Percentiles rank a stretch among this genome's conserved stretches.
Evolutionary conservation across 2,797 vertebrate species (phyloP).

Genomic region (Helicolenus hilgendorfi): DNA sequence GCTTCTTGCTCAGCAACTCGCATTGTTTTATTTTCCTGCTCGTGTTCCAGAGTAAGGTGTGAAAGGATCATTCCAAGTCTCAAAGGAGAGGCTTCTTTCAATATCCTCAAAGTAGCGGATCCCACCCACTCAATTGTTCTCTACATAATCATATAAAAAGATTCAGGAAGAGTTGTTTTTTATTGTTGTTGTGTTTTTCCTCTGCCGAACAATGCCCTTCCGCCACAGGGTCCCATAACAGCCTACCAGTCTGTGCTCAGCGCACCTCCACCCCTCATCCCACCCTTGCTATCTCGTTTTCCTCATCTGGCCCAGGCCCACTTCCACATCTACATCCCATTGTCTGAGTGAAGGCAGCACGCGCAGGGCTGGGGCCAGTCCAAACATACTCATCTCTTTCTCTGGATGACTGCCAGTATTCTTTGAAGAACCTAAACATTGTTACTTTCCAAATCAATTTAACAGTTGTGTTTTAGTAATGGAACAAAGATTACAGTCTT

Average conservation of each 20-base stretch:
- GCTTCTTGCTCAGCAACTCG: conserved; percentile 84
- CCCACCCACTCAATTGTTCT: conserved; percentile 90
- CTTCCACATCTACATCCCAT: conserved; percentile 90
- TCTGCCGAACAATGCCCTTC: conserved; percentile 91
- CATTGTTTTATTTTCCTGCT: conserved; percentile 90
- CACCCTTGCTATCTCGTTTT: conserved; percentile 89
- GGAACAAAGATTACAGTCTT: conserved; percentile 40
- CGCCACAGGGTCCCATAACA: conserved; percentile 90
- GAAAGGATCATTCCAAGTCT: conserved; percentile 90
- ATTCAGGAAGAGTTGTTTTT: conserved; percentile 90
- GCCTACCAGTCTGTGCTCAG: conserved; percentile 83
- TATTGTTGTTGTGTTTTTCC: conserved; percentile 93
- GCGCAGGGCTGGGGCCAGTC: conserved; percentile 87
- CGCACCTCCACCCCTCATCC: conserved; percentile 88
- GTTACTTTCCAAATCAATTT: conserved; percentile 80
- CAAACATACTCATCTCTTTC: conserved; percentile 88
- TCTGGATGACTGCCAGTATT: conserved; percentile 86
- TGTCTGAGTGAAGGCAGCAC: conserved; percentile 90
- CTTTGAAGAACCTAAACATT: conserved; percentile 81
- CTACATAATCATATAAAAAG: conserved; percentile 90
- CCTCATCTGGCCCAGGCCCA: conserved; percentile 90
- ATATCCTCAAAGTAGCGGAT: conserved; percentile 88
- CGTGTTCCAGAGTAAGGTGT: conserved; percentile 88
- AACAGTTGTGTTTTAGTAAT: conserved; percentile 69
- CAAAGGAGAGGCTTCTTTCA: conserved; percentile 88